These are phyloP conservation scores for Coregonus clupeaformis DNA, from an alignment of 2,113 vertebrate genomes.

Conservation along the genomic window DNA sequence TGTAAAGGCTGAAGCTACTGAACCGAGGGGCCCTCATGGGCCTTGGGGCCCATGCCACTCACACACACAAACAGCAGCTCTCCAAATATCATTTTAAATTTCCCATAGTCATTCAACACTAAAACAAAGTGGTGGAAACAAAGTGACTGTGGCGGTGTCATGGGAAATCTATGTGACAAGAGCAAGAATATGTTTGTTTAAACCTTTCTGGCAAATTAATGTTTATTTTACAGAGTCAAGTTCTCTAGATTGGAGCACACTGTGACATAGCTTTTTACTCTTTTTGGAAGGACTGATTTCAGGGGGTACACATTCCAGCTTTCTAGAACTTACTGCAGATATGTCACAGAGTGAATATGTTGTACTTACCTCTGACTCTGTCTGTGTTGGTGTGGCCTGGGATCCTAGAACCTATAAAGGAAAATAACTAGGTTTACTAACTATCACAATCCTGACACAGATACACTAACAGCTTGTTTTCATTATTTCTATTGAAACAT, in stretches of 20 bases:
- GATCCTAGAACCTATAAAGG: too few relatives aligned
- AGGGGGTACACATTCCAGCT: not conserved
- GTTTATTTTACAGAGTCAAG: conserved; percentile 53
- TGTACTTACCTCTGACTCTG: too few relatives aligned
- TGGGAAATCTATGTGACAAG: conserved; percentile 53
- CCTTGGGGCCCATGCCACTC: conserved; percentile 37
- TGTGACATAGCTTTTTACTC: conserved; percentile 21
- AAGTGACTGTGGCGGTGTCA: conserved; percentile 33
- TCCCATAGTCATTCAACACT: conserved; percentile 49
- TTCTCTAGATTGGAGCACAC: conserved; percentile 29
- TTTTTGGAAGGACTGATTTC: conserved; percentile 16
- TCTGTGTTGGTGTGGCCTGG: too few relatives aligned
- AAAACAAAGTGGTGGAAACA: conserved; percentile 47
- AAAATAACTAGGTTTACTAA: too few relatives aligned
- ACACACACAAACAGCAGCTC: conserved; percentile 3
- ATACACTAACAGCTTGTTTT: not conserved
- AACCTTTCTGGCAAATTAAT: conserved; percentile 46
- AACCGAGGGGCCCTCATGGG: conserved; percentile 28
- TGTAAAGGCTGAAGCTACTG: conserved; percentile 21
- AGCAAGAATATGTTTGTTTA: conserved; percentile 52
- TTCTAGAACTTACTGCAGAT: not conserved
- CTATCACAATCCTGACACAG: not conserved
- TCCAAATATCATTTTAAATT: conserved; percentile 54
- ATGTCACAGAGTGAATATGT: too few relatives aligned
- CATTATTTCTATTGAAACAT: not conserved